Base-by-base conservation (phyloP, 2,888 invertebrate species). In the Spialia ferax region DNA sequence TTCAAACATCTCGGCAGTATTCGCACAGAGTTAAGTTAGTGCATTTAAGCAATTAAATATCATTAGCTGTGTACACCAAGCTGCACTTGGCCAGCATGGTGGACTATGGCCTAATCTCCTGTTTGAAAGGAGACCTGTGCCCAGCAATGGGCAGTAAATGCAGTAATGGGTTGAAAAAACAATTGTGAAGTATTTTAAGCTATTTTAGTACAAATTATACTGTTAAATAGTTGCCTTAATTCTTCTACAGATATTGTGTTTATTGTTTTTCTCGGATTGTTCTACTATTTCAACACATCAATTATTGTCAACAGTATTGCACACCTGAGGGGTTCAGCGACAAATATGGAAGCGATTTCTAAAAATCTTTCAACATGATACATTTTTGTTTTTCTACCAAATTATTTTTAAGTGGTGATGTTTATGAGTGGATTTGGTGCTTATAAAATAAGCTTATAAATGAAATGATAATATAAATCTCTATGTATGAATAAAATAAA, bases 221-320 rank as follows among this genome's bases (percentile, higher is more conserved):
- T 26, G 26, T 26, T 26, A 26, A 65, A 48, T 61, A 52, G 13
- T 66, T 56, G 18, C 71, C 73, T 74, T 70, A 69, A 75, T 62
- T 15, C 3, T 3, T 10, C 22, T 68, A 22, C 89, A 94, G 94
- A 94, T 85, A 69, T 84, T 1, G 59, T 89, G 0, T 83, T 91
- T 45, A 77, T 72, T 0, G 26, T 86, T 0, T 5, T 89, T 1
- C 90, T 94, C 60, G 70, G 74, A 1, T 45, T 87, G 1, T 85
- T 89, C 73, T 93, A 91, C 88, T 89, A 85, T 69, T 92, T 94
- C 85, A 94, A 94, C 77, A 85, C 88, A 50, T 74, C 83, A 0
- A 79, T 93, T 10, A 79, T 92, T 1, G 54, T 86, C 4, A 76
- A 73, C 1, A 78, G 80, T 0, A 71, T 91, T 3, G 70, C 82